Conservation (phyloP, 2,888 invertebrate genomes). For the Dicyrtoma fusca region DNA sequence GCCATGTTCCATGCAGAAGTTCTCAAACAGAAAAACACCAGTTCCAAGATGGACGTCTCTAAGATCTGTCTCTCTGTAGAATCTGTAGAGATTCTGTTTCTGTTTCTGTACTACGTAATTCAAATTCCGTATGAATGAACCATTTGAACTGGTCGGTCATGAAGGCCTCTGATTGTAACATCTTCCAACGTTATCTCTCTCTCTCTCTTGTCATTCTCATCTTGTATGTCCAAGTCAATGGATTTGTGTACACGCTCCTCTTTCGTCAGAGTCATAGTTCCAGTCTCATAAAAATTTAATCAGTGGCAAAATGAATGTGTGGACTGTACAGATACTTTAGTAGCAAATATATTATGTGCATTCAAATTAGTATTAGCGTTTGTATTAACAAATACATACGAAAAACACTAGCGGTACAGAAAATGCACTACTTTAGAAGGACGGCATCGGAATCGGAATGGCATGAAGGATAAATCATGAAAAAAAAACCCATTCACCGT, state of each 20-base stretch:
- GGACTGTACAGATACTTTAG: slow-evolving; percentile 21
- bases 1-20: too few relatives aligned
- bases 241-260: slow-evolving; percentile 41
- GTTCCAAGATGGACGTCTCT: too few relatives aligned
- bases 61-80: too few relatives aligned
- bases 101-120: too few relatives aligned
- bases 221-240: slow-evolving; percentile 32
- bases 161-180: slow-evolving; percentile 5
- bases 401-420: neutral
- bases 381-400: neutral
- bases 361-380: slow-evolving; percentile 10
- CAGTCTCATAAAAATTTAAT: slow-evolving; percentile 37
- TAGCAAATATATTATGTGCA: slow-evolving; percentile 1
- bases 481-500: neutral
- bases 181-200: slow-evolving; percentile 9
- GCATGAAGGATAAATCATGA: neutral
- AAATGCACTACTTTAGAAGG: too few relatives aligned
- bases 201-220: slow-evolving; percentile 31
- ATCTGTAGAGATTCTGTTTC: too few relatives aligned
- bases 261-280: slow-evolving; percentile 38
- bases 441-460: too few relatives aligned
- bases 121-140: too few relatives aligned
- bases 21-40: too few relatives aligned
- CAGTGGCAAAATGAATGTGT: neutral
- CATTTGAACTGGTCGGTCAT: neutral